These are phyloP conservation scores for Tanypteryx hageni DNA, from an alignment of 2,888 invertebrate species.

Conservation along the genomic window DNA sequence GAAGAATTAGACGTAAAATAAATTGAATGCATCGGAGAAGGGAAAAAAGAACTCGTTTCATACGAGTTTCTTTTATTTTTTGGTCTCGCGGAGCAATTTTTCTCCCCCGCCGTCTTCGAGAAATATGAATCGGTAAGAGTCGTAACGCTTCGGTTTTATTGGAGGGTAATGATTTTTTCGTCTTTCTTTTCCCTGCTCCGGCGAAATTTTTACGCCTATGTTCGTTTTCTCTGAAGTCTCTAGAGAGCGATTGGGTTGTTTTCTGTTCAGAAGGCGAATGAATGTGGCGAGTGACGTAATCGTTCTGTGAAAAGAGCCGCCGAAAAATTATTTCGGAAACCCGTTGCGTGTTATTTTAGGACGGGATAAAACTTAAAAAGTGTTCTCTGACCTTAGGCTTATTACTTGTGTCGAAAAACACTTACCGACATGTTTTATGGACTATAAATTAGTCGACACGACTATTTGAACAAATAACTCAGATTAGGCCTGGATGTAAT, in stretches of 20 bases:
- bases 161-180: neutral
- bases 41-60: neutral
- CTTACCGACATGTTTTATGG: too few relatives aligned
- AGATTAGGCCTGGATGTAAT: too few relatives aligned
- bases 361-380: neutral
- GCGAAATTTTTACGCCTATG: neutral
- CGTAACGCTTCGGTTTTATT: slow-evolving; percentile 19
- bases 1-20: neutral
- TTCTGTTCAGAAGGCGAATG: neutral
- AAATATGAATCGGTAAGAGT: slow-evolving; percentile 10
- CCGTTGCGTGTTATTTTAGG: neutral
- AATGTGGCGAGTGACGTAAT: neutral
- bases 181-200: neutral
- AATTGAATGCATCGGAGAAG: neutral
- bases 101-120: neutral
- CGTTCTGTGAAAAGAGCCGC: neutral
- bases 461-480: too few relatives aligned
- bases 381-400: neutral
- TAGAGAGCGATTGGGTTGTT: neutral
- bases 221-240: neutral
- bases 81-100: neutral
- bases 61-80: neutral
- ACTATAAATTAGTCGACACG: too few relatives aligned
- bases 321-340: slow-evolving; percentile 7
- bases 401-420: too few relatives aligned